phyloP scores from a whole-genome alignment of 2,113 vertebrate genomes.

The Picathartes gymnocephalus region DNA sequence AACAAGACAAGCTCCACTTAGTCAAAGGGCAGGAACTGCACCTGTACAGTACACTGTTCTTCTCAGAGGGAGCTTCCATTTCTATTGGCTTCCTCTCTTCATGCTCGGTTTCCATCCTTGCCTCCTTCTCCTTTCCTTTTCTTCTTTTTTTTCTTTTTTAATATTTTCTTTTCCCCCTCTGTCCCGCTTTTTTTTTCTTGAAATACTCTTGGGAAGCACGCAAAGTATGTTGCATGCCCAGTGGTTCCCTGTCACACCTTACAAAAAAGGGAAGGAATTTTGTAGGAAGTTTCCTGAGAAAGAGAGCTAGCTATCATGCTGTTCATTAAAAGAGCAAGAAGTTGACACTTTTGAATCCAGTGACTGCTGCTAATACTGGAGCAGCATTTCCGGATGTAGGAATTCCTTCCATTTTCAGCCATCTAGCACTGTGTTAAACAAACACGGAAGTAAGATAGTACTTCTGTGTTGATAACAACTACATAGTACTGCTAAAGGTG shows the following conservation, averaged over 20 bases:
- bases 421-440: neutral
- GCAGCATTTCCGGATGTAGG: neutral
- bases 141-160: neutral
- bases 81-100: slow-evolving; percentile 25
- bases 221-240: neutral
- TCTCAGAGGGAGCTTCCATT: slow-evolving; percentile 25
- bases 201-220: slow-evolving; percentile 17
- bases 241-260: slow-evolving; percentile 35
- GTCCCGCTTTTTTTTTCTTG: neutral
- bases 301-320: neutral
- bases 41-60: slow-evolving; percentile 68
- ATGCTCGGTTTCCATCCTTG: neutral
- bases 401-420: slow-evolving; percentile 27
- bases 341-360: neutral
- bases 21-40: slow-evolving; percentile 78
- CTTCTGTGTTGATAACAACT: neutral
- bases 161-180: no score
- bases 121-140: neutral
- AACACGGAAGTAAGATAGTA: neutral
- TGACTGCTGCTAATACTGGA: neutral
- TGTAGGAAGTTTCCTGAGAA: slow-evolving; percentile 28
- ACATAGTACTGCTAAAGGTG: neutral
- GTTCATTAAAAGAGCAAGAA: neutral
- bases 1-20: slow-evolving; percentile 88
- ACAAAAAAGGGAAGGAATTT: slow-evolving; percentile 41